Evolutionary conservation across 1,140 invertebrate species (phyloP).

Genomic region (Plutomurus gul): DNA sequence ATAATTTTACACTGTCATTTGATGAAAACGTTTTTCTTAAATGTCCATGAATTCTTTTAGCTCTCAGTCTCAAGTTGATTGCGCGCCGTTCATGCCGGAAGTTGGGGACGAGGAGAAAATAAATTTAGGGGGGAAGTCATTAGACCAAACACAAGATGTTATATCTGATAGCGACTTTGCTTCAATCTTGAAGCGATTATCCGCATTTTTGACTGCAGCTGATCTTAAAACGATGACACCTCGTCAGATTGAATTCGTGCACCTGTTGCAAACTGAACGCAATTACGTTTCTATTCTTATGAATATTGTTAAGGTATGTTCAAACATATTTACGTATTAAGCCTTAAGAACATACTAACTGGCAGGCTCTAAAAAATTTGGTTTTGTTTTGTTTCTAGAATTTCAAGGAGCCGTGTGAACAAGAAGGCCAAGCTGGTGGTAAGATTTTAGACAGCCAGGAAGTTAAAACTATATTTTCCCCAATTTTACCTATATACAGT

Average conservation of each 20-base stretch:
- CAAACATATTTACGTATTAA: no score
- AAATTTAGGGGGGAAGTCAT: conserved; percentile 47
- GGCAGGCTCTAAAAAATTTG: not conserved
- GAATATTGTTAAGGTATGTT: conserved; percentile 82
- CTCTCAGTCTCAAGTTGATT: conserved; percentile 30
- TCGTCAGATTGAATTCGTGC: conserved; percentile 85
- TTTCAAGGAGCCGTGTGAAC: conserved; percentile 91
- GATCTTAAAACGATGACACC: conserved; percentile 66
- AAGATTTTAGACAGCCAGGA: conserved; percentile 86
- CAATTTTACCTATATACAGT: conserved; percentile 90
- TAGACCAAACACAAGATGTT: conserved; percentile 40
- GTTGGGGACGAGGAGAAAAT: conserved; percentile 28
- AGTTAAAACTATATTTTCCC: conserved; percentile 94
- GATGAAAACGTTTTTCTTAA: conserved; percentile 2
- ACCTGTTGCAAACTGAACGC: conserved; percentile 92
- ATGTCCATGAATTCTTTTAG: not conserved
- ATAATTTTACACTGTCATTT: no score
- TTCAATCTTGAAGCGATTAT: conserved; percentile 42
- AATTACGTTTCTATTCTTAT: conserved; percentile 95
- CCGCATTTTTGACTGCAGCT: conserved; percentile 3
- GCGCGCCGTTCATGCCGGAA: conserved; percentile 10
- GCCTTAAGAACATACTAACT: no score
- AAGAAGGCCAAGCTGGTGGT: conserved; percentile 71
- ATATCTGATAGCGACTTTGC: conserved; percentile 47
- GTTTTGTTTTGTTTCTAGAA: conserved; percentile 65